Evolutionary conservation across 2,888 invertebrate species (phyloP), one percentile per base, ranked within the genome.

Genomic region (Helleia helle): DNA sequence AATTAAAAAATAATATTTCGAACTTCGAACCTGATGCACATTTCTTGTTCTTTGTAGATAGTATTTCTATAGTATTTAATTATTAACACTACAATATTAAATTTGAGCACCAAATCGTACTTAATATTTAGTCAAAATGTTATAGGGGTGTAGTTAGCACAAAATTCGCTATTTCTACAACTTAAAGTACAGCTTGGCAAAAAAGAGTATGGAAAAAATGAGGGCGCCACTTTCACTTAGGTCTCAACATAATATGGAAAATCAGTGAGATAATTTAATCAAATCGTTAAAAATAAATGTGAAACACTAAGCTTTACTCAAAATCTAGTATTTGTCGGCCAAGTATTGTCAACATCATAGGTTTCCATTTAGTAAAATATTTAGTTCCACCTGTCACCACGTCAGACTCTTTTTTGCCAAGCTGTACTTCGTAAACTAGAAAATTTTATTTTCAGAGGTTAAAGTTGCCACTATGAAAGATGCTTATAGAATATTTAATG

Each of bases 71-170:
- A 76, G 69, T 70, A 67, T 68, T 73, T 69, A 62, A 60, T 57
- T 48, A 71, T 65, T 67, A 74, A 77, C 79, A 79, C 77, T 75
- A 77, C 72, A 72, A 76, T 70, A 76, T 71, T 67, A 71, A 57
- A 72, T 71, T 74, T 76, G 83, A 84, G 83, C 83, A 84, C 83
- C 83, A 83, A 84, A 83, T 83, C 74, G 83, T 84, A 84, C 83
- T 84, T 84, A 83, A 79, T 80, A 73, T 76, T 81, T 81, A 83
- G 79, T 76, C 73, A 83, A 81, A 80, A 76, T 77, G 65, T 80
- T 74, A 58, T 58, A 61, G 58, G 52, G 48, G 47, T 48, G 59
- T 67, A 71, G 67, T 58, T 69, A 69, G 68, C 67, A 62, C 65
- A 67, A 66, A 64, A 54, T 64, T 71, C 63, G 62, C 56, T 68